phyloP scores from a whole-genome alignment of 2,113 vertebrate genomes.

The Eonycteris spelaea region DNA sequence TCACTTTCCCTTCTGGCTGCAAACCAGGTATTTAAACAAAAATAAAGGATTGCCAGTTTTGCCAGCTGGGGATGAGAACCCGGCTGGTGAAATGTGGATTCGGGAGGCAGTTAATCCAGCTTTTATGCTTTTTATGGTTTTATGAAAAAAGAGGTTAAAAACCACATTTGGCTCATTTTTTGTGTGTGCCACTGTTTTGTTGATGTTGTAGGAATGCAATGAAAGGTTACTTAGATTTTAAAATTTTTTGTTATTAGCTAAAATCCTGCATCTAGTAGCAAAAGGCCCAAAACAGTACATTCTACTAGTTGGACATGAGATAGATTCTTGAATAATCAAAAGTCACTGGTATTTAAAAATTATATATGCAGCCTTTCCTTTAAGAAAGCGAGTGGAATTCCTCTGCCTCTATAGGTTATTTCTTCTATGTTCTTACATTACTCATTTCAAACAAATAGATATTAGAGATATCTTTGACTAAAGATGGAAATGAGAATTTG shows the following conservation, averaged over 20 bases:
- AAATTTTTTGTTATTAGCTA: slow-evolving; percentile 74
- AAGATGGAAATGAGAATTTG: slow-evolving; percentile 38
- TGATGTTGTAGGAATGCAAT: slow-evolving; percentile 79
- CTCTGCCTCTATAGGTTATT: neutral
- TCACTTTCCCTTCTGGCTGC: slow-evolving; percentile 83
- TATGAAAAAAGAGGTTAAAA: slow-evolving; percentile 86
- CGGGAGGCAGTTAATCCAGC: slow-evolving; percentile 84
- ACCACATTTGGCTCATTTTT: slow-evolving; percentile 83
- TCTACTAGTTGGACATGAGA: slow-evolving; percentile 51
- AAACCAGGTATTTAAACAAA: slow-evolving; percentile 87
- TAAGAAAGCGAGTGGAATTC: neutral
- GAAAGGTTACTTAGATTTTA: slow-evolving; percentile 78
- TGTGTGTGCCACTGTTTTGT: slow-evolving; percentile 76
- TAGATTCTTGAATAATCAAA: slow-evolving; percentile 38
- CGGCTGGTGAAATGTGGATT: slow-evolving; percentile 84
- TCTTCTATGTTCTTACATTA: neutral
- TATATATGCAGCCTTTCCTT: neutral
- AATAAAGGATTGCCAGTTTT: slow-evolving; percentile 87
- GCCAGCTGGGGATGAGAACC: slow-evolving; percentile 88
- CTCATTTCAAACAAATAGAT: neutral
- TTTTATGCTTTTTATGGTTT: slow-evolving; percentile 88
- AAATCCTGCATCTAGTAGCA: slow-evolving; percentile 74
- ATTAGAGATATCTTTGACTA: slow-evolving; percentile 36
- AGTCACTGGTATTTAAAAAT: slow-evolving; percentile 51
- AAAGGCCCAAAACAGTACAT: slow-evolving; percentile 60